Conservation (phyloP, 2,888 invertebrate species). For the Andrena trimmerana region DNA sequence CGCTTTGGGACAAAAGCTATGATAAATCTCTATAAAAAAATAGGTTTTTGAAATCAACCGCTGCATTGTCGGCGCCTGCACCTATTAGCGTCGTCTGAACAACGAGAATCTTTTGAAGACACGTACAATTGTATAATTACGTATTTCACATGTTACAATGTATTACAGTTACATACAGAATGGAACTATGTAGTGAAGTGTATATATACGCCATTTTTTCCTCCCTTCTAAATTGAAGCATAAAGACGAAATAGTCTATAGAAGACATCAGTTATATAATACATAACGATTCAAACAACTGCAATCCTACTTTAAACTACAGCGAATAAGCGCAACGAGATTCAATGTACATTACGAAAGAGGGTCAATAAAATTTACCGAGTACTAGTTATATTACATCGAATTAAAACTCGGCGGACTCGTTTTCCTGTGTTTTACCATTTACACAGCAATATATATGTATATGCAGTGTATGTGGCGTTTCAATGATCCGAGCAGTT, state of each 20-base stretch:
- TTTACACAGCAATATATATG: not conserved
- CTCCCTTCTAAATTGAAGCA: not conserved
- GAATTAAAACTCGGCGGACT: not conserved
- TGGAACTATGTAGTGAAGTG: not conserved
- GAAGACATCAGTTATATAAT: not conserved
- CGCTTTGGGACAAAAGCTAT: not conserved
- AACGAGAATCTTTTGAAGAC: not conserved
- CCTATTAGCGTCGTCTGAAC: not conserved
- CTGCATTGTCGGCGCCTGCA: not conserved
- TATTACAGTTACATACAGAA: not conserved
- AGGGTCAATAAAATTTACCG: not conserved
- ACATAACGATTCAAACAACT: slow-evolving; percentile 1
- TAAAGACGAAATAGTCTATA: not conserved
- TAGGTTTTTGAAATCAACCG: not conserved
- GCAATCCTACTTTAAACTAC: not conserved
- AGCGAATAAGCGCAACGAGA: not conserved
- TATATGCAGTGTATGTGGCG: too few species aligned
- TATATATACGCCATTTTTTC: not conserved
- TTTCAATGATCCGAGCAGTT: too few species aligned
- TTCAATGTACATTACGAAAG: slow-evolving; percentile 8
- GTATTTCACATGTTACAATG: not conserved
- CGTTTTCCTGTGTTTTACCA: not conserved
- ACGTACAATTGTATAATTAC: not conserved
- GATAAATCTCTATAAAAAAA: not conserved
- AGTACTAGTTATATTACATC: not conserved